Evolutionary conservation across 2,888 invertebrate species (phyloP).

Genomic region (Zaprionus bogoriensis): DNA sequence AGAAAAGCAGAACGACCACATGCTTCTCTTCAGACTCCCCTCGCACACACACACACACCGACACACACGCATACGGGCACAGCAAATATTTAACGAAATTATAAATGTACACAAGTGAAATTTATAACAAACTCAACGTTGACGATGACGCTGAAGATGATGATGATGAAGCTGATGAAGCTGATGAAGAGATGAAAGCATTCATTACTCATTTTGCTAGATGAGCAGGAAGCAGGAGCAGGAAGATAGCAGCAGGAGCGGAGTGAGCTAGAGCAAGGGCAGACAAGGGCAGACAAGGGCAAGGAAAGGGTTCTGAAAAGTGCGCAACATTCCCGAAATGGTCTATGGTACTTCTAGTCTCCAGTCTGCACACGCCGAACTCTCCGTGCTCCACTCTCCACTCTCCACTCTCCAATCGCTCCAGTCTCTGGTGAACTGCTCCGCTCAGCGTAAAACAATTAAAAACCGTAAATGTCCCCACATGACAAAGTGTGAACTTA

Average conservation of each 20-base stretch:
- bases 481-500: conserved; percentile 79
- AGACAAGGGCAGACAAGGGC: conserved; percentile 1
- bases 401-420: background rate
- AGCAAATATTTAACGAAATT: conserved; percentile 68
- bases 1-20: conserved; percentile 33
- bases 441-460: conserved; percentile 64
- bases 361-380: too few relatives aligned
- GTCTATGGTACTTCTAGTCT: conserved; percentile 4
- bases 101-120: conserved; percentile 59
- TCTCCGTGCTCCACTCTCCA: background rate
- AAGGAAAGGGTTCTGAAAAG: conserved; percentile 32
- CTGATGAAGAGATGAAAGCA: conserved; percentile 45
- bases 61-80: conserved; percentile 14
- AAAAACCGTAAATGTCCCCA: conserved; percentile 78
- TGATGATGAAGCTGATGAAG: conserved; percentile 2
- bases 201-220: conserved; percentile 65
- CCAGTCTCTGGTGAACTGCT: conserved; percentile 6
- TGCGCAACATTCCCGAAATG: conserved; percentile 35
- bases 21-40: background rate
- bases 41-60: conserved; percentile 10
- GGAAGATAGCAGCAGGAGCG: background rate
- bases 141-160: conserved; percentile 17
- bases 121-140: conserved; percentile 44
- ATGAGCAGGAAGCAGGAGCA: conserved; percentile 32
- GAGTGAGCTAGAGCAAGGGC: background rate